Conservation (phyloP, 2,113 vertebrate genomes). For the Rhinoptilus africanus region DNA sequence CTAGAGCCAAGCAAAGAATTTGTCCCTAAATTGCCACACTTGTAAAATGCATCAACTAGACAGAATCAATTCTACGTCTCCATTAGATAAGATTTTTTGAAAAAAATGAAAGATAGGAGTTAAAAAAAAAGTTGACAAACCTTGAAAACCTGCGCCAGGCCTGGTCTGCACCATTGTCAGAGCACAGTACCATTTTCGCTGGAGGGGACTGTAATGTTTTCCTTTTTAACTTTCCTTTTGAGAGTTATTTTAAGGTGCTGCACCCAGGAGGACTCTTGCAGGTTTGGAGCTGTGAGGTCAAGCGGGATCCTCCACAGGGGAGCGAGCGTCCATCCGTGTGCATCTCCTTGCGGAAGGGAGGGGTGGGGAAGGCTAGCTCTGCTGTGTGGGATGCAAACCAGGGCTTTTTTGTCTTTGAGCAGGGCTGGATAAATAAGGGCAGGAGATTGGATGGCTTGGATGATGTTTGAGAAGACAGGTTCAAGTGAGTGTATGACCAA, state of each 20-base stretch:
- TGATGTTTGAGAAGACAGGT: conserved; percentile 47
- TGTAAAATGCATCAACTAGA: not conserved
- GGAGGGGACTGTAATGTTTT: conserved; percentile 57
- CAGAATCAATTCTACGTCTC: not conserved
- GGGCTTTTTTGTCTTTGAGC: conserved; percentile 17
- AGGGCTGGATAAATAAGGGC: conserved; percentile 41
- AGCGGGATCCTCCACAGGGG: conserved; percentile 41
- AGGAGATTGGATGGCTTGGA: conserved; percentile 27
- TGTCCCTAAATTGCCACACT: not conserved
- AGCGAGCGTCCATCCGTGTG: conserved; percentile 23
- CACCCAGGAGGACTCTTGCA: conserved; percentile 40
- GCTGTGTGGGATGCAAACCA: not conserved
- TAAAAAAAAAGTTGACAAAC: conserved; percentile 56
- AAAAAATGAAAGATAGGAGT: not conserved
- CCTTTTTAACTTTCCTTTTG: conserved; percentile 58
- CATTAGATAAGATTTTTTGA: not conserved
- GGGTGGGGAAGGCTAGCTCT: conserved; percentile 17
- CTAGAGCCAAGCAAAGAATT: not conserved
- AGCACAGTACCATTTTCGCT: conserved; percentile 52
- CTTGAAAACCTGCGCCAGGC: conserved; percentile 28
- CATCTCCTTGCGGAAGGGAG: conserved; percentile 40
- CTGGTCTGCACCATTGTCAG: conserved; percentile 50
- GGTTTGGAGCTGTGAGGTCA: conserved; percentile 54
- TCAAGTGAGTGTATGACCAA: conserved; percentile 4
- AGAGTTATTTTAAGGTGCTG: conserved; percentile 54